Percentiles rank a stretch among this genome's conserved stretches.
Evolutionary conservation across 2,797 vertebrate species (phyloP).

Genomic region (Pipistrellus pipistrellus): DNA sequence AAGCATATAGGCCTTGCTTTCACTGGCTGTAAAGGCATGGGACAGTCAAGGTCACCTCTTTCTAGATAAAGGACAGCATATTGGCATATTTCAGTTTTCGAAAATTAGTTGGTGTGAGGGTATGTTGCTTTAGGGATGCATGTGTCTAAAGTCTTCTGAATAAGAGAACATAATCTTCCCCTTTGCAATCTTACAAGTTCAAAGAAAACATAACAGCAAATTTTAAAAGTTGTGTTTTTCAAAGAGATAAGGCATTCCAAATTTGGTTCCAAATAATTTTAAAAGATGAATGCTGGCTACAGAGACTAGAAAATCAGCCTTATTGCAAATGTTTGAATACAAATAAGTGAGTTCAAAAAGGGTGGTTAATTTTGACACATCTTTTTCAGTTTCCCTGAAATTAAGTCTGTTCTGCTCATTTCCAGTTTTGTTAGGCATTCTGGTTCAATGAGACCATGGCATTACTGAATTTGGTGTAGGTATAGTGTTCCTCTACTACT

Average conservation of each 20-base stretch:
- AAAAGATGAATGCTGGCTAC: neutral
- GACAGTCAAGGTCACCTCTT: neutral
- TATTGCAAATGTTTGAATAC: slow-evolving; percentile 23
- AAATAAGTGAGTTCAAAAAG: neutral
- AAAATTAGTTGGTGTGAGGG: neutral
- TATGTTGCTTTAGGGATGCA: slow-evolving; percentile 41
- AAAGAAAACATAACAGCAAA: neutral
- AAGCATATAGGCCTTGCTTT: fast-evolving
- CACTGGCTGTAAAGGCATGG: fast-evolving
- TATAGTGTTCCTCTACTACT: neutral
- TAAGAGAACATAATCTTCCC: neutral
- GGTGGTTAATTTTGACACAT: neutral
- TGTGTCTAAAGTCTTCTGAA: neutral
- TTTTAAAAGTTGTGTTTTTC: slow-evolving; percentile 41
- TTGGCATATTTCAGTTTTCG: neutral
- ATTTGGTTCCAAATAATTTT: neutral
- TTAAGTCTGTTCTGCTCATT: slow-evolving; percentile 17
- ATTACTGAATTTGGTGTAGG: neutral
- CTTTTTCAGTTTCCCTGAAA: neutral
- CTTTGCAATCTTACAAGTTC: slow-evolving; percentile 6
- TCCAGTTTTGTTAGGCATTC: slow-evolving; percentile 16
- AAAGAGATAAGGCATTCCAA: slow-evolving; percentile 11
- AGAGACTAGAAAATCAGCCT: neutral
- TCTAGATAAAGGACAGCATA: neutral
- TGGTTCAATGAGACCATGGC: neutral